Evolutionary conservation across 2,113 vertebrate species (phyloP).

Genomic region (Gobiocypris rarus): DNA sequence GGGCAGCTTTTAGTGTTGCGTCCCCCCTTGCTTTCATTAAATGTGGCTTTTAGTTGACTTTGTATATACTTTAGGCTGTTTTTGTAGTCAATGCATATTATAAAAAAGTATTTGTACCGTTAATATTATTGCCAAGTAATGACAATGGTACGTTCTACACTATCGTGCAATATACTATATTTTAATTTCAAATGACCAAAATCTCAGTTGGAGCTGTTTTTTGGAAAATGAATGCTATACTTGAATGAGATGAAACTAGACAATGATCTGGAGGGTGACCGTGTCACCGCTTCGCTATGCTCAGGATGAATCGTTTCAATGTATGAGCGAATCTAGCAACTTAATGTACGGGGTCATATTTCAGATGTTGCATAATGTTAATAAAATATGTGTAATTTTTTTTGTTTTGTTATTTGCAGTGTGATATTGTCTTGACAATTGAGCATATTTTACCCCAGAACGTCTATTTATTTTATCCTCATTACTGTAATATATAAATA

Average conservation of each 20-base stretch:
- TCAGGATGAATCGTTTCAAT: neutral
- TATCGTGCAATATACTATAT: slow-evolving; percentile 67
- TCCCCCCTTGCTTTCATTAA: slow-evolving; percentile 43
- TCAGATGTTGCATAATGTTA: neutral
- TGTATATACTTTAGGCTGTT: slow-evolving; percentile 56
- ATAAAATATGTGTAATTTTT: neutral
- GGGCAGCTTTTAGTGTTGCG: slow-evolving; percentile 57
- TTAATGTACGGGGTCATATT: neutral
- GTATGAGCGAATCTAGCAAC: neutral
- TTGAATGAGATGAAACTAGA: slow-evolving; percentile 72
- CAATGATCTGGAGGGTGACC: slow-evolving; percentile 53
- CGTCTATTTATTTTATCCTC: neutral
- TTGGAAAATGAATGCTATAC: slow-evolving; percentile 61
- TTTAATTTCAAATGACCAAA: slow-evolving; percentile 53
- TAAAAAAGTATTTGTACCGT: slow-evolving; percentile 59
- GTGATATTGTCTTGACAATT: neutral
- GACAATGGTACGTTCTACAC: slow-evolving; percentile 66
- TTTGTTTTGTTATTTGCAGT: neutral
- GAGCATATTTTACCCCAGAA: neutral
- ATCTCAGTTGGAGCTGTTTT: slow-evolving; percentile 37
- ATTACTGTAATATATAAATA: neutral
- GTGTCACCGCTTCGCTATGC: neutral
- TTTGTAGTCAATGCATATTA: slow-evolving; percentile 57
- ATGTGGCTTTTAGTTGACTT: slow-evolving; percentile 39
- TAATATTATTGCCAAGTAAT: slow-evolving; percentile 59